Base-by-base conservation (phyloP, 2,113 vertebrate genomes). In the Eurystomus gularis region DNA sequence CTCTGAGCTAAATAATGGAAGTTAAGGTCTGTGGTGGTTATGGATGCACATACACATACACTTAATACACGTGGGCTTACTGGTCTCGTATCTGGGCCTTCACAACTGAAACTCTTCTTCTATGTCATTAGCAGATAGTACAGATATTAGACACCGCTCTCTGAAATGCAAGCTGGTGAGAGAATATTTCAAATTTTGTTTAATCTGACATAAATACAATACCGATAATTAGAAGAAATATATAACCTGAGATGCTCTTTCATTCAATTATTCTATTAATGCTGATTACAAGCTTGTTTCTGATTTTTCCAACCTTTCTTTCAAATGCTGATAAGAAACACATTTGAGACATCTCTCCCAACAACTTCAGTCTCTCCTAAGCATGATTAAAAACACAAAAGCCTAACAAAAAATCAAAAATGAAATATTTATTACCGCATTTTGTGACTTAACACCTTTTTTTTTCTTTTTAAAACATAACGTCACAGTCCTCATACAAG, bases 361-460 rank as follows among this genome's bases (percentile, higher is more conserved):
- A 57, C 26, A 93, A 88, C 79, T 81, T 78, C 64, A 73, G 60
- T 76, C 39, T 94, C 42, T 94, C 80, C 93, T 96, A 80, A 96
- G 92, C 72, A 92, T 93, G 91, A 98, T 97, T 98, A 98, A 99
- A 98, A 98, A 99, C 98, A 98, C 99, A 98, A 98, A 99, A 98
- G 98, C 98, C 98, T 99, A 99, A 98, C 98, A 99, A 99, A 99
- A 99, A 99, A 99, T 99, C 99, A 99, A 99, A 98, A 99, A 99
- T 99, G 99, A 99, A 99, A 99, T 99, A 99, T 99, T 99, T 99
- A 99, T 99, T 99, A 99, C 99, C 99, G 99, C 99, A 99, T 99
- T 98, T 99, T 99, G 99, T 99, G 99, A 99, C 99, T 99, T 99
- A 99, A 99, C 99, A 99, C 99, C 98, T 99, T 99, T 99, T 99